These are phyloP conservation scores for Manacus vitellinus DNA, from an alignment of 2,113 vertebrate genomes.

Conservation along the genomic window DNA sequence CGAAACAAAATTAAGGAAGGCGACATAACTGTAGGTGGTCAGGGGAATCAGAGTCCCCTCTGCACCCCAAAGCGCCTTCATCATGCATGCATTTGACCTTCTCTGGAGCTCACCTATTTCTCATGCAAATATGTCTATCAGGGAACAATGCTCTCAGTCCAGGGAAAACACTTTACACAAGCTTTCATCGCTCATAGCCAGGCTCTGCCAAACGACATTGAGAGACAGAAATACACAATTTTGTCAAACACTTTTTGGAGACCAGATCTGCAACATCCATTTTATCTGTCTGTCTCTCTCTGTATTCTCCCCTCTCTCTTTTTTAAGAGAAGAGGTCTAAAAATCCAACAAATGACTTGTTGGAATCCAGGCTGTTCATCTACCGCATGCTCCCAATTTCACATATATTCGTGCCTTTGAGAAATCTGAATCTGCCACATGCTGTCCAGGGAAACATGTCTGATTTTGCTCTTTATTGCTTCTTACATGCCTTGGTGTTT, in stretches of 20 bases:
- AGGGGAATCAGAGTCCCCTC: background rate
- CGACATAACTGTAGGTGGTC: background rate
- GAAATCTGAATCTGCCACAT: constrained; percentile 37
- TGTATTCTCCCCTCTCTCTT: background rate
- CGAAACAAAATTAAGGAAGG: background rate
- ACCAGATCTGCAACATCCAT: background rate
- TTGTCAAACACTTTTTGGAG: background rate
- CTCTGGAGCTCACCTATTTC: constrained; percentile 1
- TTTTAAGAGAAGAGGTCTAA: background rate
- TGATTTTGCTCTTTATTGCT: constrained; percentile 54
- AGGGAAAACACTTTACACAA: background rate
- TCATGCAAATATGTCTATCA: constrained; percentile 26
- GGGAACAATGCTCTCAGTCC: constrained; percentile 10
- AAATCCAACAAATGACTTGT: background rate
- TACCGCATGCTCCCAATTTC: background rate
- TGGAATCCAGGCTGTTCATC: background rate
- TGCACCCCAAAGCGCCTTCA: background rate
- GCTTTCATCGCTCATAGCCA: background rate
- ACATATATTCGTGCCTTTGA: background rate
- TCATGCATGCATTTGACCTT: background rate
- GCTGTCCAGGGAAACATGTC: background rate
- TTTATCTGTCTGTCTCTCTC: background rate
- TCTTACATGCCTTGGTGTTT: constrained; percentile 31
- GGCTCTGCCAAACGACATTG: background rate
- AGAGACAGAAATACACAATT: background rate